Base-by-base conservation (phyloP, 2,888 invertebrate genomes). In the Biston betularia region DNA sequence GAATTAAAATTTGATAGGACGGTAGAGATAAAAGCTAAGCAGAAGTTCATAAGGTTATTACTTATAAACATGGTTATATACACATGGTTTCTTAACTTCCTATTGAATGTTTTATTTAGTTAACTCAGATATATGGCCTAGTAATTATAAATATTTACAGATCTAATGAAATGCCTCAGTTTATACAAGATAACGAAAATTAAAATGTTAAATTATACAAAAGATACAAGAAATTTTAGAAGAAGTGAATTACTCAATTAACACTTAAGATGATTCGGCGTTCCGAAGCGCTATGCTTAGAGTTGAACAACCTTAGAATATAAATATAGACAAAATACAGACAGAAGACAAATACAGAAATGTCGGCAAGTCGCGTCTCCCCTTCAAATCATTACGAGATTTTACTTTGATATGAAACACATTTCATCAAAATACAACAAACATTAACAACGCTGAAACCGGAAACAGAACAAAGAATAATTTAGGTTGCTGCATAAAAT, bases 221-320 rank as follows among this genome's bases (percentile, higher is more conserved):
- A 54, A 45, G 40, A 45, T 38, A 35, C 48, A 35, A 38, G 34
- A 49, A 24, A 48, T 61, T 65, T 50, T 65, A 7, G 53, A 49
- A 55, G 24, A 69, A 38, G 44, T 65, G 53, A 68, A 62, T 65
- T 61, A 56, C 46, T 57, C 58, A 64, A 70, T 67, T 65, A 68
- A 66, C 66, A 65, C 50, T 45, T 54, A 68, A 68, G 46, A 68
- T 64, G 58, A 64, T 67, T 58, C 48, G 33, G 69, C 42, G 63
- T 44, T 58, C 59, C 57, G 54, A 60, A 57, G 46, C 64, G 49
- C 62, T 62, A 66, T 38, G 49, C 42, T 65, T 62, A 56, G 89
- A 86, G 92, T 91, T 92, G 89, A 92, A 91, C 79, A 91, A 93
- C 92, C 92, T 87, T 79, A 77, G 78, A 80, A 78, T 89, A 89